Evolutionary conservation across 92 coral and sea anemone species (phyloP), one percentile per base, ranked within the genome.

Genomic region (Epizoanthus ramosus): DNA sequence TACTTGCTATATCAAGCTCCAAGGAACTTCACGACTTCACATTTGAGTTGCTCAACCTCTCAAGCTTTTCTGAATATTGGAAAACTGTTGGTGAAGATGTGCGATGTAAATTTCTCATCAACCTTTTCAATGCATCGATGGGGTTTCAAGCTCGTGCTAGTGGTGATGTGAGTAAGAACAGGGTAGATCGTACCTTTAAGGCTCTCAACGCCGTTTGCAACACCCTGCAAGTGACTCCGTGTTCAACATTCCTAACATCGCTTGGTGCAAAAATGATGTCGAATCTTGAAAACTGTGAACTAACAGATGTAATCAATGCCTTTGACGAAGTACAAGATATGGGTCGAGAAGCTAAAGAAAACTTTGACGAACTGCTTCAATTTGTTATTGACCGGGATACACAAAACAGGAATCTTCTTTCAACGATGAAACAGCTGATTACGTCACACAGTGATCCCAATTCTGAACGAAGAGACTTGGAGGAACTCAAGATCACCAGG

Each of bases 271-370:
- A 17, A 37, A 68, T 59, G 19, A n/a, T 59, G 57, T 58, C 69
- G 4, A 1, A 58, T 33, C 39, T 75, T 59, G 16, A 75, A n/a
- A 37, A 39, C 22, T 75, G 69, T 58, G 81, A 75, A 1, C 10
- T 68, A 12, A 10, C 35, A 58, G 81, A 75, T 8, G 68, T 75
- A 43, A 7, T 75, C n/a, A 54, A 75, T n/a, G 81, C 81, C 35
- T 75, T 75, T 75, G 68, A 39, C 69, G 68, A 75, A 19, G 81
- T 75, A 59, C 81, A 75, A 57, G 54, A 13, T 8, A 53, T 75
- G 10, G 23, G 63, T 59, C 57, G n/a, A 12, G 81, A 75, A 17
- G 21, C 69, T n/a, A 75, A 58, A 21, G 57, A 75, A 58, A 58
- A 59, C 39, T 75, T 18, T 18, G 69, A 75, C 28, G 21, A 12